phyloP scores from a whole-genome alignment of 2,888 invertebrate species.

The Strigamia transsilvanica region DNA sequence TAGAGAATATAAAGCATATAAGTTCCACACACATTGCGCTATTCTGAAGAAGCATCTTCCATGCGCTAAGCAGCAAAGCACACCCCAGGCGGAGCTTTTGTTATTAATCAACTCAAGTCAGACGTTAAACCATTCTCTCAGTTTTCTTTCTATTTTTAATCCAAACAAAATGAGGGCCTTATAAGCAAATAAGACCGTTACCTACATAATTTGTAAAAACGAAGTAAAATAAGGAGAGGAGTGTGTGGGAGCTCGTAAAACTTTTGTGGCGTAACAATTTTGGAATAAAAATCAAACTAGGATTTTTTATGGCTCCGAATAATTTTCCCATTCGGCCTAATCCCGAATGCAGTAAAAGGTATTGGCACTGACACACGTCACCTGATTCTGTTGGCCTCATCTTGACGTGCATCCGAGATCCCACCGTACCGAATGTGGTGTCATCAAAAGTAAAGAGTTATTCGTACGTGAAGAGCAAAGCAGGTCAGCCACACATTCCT shows the following conservation, averaged over 20 bases:
- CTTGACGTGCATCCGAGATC: neutral
- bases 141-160: neutral
- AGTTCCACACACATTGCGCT: neutral
- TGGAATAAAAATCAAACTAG: neutral
- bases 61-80: conserved; percentile 20
- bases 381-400: conserved; percentile 1
- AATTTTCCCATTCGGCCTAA: conserved; percentile 14
- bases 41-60: conserved; percentile 7
- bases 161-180: neutral
- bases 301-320: neutral
- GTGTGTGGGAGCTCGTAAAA: neutral
- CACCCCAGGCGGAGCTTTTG: conserved; percentile 26
- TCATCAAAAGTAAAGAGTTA: conserved; percentile 21
- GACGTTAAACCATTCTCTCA: conserved; percentile 12
- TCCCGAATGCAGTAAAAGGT: neutral
- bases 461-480: conserved; percentile 26
- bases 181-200: conserved; percentile 1
- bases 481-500: conserved; percentile 26
- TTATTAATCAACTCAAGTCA: conserved; percentile 20
- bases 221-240: neutral
- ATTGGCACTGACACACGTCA: conserved; percentile 15
- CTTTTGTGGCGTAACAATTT: neutral
- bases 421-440: conserved; percentile 14
- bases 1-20: neutral
- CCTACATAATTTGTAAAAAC: neutral